Conservation (phyloP, 2,113 vertebrate genomes). For the Eonycteris spelaea region DNA sequence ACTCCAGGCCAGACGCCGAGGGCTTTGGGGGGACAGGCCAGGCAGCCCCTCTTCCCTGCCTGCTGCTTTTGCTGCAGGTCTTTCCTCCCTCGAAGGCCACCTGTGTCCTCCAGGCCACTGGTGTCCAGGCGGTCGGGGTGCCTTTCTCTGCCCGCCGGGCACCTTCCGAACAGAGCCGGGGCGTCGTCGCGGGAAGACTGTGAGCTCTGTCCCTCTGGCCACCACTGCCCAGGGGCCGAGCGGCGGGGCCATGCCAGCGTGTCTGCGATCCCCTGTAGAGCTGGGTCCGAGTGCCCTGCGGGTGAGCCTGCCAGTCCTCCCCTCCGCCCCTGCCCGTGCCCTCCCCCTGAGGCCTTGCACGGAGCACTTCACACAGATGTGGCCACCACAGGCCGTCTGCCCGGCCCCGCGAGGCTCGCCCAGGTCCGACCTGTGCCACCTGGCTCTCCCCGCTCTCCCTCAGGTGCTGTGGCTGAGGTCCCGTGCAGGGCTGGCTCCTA, state of each 20-base stretch:
- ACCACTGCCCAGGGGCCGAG: constrained; percentile 87
- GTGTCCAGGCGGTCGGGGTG: constrained; percentile 88
- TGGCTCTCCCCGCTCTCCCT: neutral
- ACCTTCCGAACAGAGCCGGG: constrained; percentile 85
- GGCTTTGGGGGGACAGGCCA: neutral
- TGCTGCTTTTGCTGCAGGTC: constrained; percentile 79
- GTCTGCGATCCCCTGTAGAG: constrained; percentile 85
- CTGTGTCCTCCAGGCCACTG: constrained; percentile 91
- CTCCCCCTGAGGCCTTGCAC: neutral
- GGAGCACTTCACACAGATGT: neutral
- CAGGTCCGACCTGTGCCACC: neutral
- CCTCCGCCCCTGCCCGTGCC: neutral
- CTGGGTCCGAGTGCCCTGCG: constrained; percentile 89
- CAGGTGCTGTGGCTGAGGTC: constrained; percentile 88
- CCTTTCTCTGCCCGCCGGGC: constrained; percentile 88
- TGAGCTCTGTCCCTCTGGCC: constrained; percentile 85
- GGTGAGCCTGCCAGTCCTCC: constrained; percentile 73
- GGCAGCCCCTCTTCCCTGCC: neutral
- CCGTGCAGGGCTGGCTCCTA: constrained; percentile 89
- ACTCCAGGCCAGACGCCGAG: neutral
- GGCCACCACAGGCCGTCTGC: neutral
- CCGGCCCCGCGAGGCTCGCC: neutral
- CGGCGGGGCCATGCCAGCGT: constrained; percentile 83
- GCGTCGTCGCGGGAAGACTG: constrained; percentile 86
- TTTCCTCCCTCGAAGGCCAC: constrained; percentile 81